phyloP scores from a whole-genome alignment of 2,797 vertebrate species.

The Ptychadena robeensis region DNA sequence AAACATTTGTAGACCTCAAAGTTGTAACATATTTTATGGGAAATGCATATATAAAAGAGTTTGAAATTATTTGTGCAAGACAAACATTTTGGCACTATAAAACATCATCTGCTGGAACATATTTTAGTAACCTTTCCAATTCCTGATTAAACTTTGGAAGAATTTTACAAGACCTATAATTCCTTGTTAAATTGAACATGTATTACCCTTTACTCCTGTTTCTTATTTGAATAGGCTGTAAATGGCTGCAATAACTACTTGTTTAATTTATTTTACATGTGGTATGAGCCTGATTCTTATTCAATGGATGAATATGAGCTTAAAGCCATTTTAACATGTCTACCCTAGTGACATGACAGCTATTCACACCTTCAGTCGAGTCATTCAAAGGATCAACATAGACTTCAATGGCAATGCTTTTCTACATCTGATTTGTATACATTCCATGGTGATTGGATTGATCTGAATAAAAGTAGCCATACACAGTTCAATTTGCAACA shows the following conservation, averaged over 20 bases:
- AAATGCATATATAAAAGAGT: conserved; percentile 24
- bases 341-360: no score
- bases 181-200: background rate
- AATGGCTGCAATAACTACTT: background rate
- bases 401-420: no score
- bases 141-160: background rate
- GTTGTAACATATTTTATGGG: conserved; percentile 19
- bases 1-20: background rate
- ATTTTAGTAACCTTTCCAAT: background rate
- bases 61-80: conserved; percentile 7
- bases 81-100: background rate
- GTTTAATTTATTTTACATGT: background rate
- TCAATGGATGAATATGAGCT: no score
- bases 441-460: no score
- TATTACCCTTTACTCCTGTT: background rate
- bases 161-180: background rate
- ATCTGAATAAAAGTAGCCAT: no score
- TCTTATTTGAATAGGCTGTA: background rate
- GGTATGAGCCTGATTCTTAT: no score
- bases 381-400: no score
- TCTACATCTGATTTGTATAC: no score
- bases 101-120: background rate
- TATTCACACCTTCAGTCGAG: no score
- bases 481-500: no score
- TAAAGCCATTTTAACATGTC: no score